A percentile compares a stretch with the other conserved stretches of the same genome.
phyloP scores from a whole-genome alignment of 2,888 invertebrate species.

The Parnassius mnemosyne region DNA sequence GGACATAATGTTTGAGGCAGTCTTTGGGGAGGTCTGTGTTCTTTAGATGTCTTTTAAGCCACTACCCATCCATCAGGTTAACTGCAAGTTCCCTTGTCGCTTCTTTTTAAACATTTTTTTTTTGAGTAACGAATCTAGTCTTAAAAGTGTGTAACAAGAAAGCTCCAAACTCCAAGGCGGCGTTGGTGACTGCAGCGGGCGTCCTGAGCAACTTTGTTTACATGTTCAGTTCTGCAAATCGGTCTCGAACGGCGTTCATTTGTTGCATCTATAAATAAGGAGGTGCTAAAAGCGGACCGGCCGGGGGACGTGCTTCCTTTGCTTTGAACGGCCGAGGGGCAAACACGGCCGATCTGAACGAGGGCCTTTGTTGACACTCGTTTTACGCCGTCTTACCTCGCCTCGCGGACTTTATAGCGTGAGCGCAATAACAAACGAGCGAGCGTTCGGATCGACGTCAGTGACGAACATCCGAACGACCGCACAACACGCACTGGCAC shows the following conservation, averaged over 20 bases:
- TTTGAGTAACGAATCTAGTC: not conserved
- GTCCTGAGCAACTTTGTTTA: conserved; percentile 62
- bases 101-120: too few species aligned
- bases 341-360: conserved; percentile 67
- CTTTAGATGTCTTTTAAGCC: too few species aligned
- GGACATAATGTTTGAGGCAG: too few species aligned
- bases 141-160: not conserved
- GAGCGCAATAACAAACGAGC: conserved; percentile 58
- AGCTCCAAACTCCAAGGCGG: conserved; percentile 6
- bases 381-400: conserved; percentile 63
- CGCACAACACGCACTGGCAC: conserved; percentile 4
- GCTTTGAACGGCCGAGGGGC: conserved; percentile 75
- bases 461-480: not conserved
- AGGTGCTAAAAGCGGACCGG: conserved; percentile 78
- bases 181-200: conserved; percentile 11
- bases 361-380: conserved; percentile 75
- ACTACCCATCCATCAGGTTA: too few species aligned
- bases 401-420: conserved; percentile 53
- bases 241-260: conserved; percentile 58
- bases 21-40: too few species aligned
- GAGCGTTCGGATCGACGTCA: conserved; percentile 33
- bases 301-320: conserved; percentile 75
- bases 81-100: too few species aligned
- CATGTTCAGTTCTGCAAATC: conserved; percentile 71
- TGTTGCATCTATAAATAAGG: conserved; percentile 75